phyloP scores from a whole-genome alignment of 1,140 invertebrate species.

The Bombus ignitus region DNA sequence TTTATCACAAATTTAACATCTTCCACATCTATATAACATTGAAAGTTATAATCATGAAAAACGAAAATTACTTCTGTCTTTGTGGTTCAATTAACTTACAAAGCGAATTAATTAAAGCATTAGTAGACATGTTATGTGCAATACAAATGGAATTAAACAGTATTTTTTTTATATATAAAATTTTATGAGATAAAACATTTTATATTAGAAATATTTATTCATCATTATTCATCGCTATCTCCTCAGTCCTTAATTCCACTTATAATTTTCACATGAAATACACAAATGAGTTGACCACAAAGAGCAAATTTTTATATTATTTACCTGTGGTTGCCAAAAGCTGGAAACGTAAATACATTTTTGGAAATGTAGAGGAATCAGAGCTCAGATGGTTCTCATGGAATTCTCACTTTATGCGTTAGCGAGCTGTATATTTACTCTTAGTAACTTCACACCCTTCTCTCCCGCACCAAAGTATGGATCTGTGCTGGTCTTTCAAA shows the following conservation, averaged over 20 bases:
- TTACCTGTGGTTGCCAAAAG: slow-evolving; percentile 80
- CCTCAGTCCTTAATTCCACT: slow-evolving; percentile 62
- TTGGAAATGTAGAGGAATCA: slow-evolving; percentile 83
- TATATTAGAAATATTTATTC: slow-evolving; percentile 15
- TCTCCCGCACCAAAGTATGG: slow-evolving; percentile 83
- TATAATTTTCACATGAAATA: slow-evolving; percentile 59
- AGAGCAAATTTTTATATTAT: slow-evolving; percentile 79
- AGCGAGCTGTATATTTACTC: slow-evolving; percentile 80
- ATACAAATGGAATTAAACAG: slow-evolving; percentile 64
- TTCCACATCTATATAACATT: slow-evolving; percentile 89
- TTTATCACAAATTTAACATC: slow-evolving; percentile 97
- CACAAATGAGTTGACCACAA: slow-evolving; percentile 78
- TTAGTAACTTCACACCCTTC: slow-evolving; percentile 81
- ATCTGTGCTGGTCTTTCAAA: slow-evolving; percentile 79
- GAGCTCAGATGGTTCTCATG: slow-evolving; percentile 82
- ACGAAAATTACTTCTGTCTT: slow-evolving; percentile 74
- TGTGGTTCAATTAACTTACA: slow-evolving; percentile 79
- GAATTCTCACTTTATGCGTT: slow-evolving; percentile 79
- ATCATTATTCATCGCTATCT: neutral
- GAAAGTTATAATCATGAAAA: slow-evolving; percentile 60
- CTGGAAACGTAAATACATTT: slow-evolving; percentile 83
- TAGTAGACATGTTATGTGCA: slow-evolving; percentile 41
- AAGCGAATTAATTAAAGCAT: slow-evolving; percentile 70
- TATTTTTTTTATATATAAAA: neutral
- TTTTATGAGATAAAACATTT: neutral